phyloP scores from a whole-genome alignment of 2,113 vertebrate species.

The Condylura cristata region DNA sequence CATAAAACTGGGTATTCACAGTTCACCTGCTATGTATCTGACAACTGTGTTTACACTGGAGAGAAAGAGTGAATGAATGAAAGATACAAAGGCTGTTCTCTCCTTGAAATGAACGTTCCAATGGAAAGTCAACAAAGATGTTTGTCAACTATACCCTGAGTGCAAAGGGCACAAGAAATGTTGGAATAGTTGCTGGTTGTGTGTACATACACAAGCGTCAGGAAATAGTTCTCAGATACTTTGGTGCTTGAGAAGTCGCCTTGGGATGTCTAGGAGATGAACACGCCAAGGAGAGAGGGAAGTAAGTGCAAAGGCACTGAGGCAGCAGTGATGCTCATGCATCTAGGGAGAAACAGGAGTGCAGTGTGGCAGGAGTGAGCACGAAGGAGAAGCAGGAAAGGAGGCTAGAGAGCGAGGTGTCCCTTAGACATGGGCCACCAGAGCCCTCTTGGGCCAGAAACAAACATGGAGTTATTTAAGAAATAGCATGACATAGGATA shows the following conservation, averaged over 20 bases:
- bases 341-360: background rate
- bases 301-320: background rate
- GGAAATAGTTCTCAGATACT: background rate
- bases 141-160: background rate
- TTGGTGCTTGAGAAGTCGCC: background rate
- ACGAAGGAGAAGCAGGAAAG: background rate
- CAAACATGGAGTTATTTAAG: background rate
- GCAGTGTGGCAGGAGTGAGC: too few relatives aligned
- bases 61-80: background rate
- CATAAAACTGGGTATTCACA: background rate
- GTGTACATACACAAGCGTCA: background rate
- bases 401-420: background rate
- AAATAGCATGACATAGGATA: background rate
- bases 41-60: background rate
- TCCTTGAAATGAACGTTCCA: background rate
- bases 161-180: background rate
- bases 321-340: background rate
- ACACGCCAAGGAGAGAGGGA: background rate
- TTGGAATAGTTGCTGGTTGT: background rate
- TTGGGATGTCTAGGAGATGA: background rate
- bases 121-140: background rate
- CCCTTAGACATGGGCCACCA: fast-evolving
- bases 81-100: background rate
- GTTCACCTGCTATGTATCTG: background rate
- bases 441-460: background rate